Conservation (phyloP, 2,888 invertebrate species). For the Calameuta pallipes region DNA sequence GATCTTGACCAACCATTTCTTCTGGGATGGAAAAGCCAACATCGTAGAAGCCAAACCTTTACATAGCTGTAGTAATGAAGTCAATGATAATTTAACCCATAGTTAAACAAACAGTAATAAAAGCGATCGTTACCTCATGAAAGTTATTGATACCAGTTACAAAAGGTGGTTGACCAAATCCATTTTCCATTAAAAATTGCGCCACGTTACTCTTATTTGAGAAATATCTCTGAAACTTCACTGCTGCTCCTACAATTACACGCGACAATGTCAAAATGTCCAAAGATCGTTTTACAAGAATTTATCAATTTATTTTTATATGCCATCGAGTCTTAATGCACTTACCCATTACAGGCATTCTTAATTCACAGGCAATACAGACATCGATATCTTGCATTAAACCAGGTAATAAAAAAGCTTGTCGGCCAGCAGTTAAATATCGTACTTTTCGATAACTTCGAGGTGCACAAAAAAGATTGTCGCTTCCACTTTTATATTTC, state of each 20-base stretch:
- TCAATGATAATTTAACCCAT: not conserved
- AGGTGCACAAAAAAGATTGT: slow-evolving; percentile 34
- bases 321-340: not conserved
- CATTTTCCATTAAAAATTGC: slow-evolving; percentile 24
- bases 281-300: not conserved
- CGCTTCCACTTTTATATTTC: slow-evolving; percentile 25
- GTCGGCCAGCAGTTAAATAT: slow-evolving; percentile 36
- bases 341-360: slow-evolving; percentile 36
- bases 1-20: slow-evolving; percentile 38
- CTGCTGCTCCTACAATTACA: slow-evolving; percentile 29
- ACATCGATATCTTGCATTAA: slow-evolving; percentile 34
- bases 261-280: not conserved
- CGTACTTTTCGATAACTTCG: slow-evolving; percentile 32
- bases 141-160: slow-evolving; percentile 25
- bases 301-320: slow-evolving; percentile 4
- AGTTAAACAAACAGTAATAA: not conserved
- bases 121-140: slow-evolving; percentile 22
- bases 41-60: slow-evolving; percentile 31
- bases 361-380: slow-evolving; percentile 38
- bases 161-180: slow-evolving; percentile 35
- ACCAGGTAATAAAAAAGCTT: slow-evolving; percentile 38
- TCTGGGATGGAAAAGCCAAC: slow-evolving; percentile 20
- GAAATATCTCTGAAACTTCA: slow-evolving; percentile 35
- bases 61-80: slow-evolving; percentile 28
- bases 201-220: slow-evolving; percentile 36